Percentiles rank a stretch among this genome's conserved stretches.
Evolutionary conservation across 2,113 vertebrate genomes (phyloP).

Genomic region (Campylorhamphus procurvoides): DNA sequence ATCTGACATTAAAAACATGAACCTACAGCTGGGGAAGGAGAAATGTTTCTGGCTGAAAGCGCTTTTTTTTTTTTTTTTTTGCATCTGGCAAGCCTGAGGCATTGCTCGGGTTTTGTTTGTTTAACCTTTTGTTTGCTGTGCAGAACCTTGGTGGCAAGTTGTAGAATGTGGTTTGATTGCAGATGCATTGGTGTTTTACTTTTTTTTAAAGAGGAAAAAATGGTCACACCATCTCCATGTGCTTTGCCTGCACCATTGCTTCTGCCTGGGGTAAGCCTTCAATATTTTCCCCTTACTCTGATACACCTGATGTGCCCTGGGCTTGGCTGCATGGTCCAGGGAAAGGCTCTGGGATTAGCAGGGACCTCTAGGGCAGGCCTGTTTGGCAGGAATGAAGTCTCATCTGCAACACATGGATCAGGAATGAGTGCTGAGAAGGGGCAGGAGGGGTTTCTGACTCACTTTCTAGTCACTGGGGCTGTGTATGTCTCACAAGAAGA

Average conservation of each 20-base stretch:
- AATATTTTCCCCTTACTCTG: background rate
- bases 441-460: background rate
- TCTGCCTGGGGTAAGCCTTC: background rate
- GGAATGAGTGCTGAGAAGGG: background rate
- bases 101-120: slow-evolving; percentile 22
- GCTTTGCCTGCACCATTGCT: background rate
- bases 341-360: background rate
- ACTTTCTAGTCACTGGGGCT: background rate
- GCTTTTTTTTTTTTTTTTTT: background rate
- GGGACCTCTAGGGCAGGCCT: background rate
- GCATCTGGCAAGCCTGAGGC: slow-evolving; percentile 48
- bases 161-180: slow-evolving; percentile 18
- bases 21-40: slow-evolving; percentile 46
- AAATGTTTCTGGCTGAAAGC: slow-evolving; percentile 21
- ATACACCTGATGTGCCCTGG: background rate
- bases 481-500: background rate
- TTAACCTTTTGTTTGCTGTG: slow-evolving; percentile 69
- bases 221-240: background rate
- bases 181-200: background rate
- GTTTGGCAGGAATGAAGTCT: background rate
- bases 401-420: background rate
- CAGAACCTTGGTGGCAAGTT: slow-evolving; percentile 12
- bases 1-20: slow-evolving; percentile 51
- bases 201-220: background rate
- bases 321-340: fast-evolving